These are phyloP conservation scores for Coreoperca whiteheadi DNA, from an alignment of 2,113 vertebrate species.

Conservation along the genomic window DNA sequence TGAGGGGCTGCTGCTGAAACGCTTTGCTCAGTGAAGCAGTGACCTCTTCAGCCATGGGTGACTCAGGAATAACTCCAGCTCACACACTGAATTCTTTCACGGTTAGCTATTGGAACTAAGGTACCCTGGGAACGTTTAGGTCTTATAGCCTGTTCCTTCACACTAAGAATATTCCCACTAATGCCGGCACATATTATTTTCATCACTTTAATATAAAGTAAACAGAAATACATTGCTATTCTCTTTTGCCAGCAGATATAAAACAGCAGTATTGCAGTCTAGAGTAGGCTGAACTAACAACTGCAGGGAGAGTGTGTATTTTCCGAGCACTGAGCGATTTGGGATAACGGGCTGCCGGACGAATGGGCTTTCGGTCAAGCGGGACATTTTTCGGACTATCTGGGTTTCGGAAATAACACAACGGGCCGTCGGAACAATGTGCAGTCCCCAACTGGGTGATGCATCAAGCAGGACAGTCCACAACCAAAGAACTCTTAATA, in stretches of 20 bases:
- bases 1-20: conserved; percentile 44
- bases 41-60: conserved; percentile 39
- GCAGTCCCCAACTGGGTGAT: too few relatives aligned
- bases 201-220: not conserved
- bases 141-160: not conserved
- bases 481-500: not conserved
- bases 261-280: not conserved
- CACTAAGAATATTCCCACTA: too few relatives aligned
- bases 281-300: too few relatives aligned
- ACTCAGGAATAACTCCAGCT: conserved; percentile 37
- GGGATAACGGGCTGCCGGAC: too few relatives aligned
- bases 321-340: too few relatives aligned
- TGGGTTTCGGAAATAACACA: too few relatives aligned
- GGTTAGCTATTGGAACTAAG: conserved; percentile 12
- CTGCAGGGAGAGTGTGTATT: too few relatives aligned
- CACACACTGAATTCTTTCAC: conserved; percentile 20
- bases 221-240: not conserved
- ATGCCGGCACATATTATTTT: not conserved
- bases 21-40: conserved; percentile 49
- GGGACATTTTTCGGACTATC: too few relatives aligned
- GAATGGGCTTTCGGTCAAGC: too few relatives aligned
- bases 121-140: not conserved
- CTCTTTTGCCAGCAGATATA: not conserved
- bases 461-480: too few relatives aligned
- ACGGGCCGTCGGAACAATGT: too few relatives aligned